phyloP scores from a whole-genome alignment of 2,113 vertebrate species.

The Aphelocoma coerulescens region DNA sequence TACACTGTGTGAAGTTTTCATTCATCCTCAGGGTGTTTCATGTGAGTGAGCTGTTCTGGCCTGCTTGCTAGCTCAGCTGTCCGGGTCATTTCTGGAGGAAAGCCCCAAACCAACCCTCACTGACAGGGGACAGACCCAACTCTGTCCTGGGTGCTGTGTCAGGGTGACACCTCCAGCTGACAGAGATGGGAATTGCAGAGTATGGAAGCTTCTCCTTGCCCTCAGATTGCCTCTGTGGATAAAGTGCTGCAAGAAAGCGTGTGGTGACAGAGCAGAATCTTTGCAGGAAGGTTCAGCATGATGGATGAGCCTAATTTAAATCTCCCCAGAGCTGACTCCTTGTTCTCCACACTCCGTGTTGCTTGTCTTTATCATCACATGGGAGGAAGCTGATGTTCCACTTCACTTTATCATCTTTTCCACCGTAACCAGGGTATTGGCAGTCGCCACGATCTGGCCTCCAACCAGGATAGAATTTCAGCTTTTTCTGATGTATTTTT shows the following conservation, averaged over 20 bases:
- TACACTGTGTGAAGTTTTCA: not conserved
- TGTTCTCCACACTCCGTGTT: constrained; percentile 16
- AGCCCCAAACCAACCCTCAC: not conserved
- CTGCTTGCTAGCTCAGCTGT: not conserved
- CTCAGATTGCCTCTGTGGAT: not conserved
- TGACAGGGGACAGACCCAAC: not conserved
- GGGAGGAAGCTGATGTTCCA: constrained; percentile 39
- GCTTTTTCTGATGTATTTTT: constrained; percentile 40
- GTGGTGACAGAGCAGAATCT: not conserved
- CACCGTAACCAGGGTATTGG: not conserved
- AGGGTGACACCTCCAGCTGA: rapidly evolving
- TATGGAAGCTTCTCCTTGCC: not conserved
- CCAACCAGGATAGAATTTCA: not conserved
- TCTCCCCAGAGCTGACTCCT: constrained; percentile 46
- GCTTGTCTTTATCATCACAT: constrained; percentile 46
- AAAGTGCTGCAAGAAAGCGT: not conserved
- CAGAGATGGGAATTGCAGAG: not conserved
- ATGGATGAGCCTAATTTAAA: constrained; percentile 63
- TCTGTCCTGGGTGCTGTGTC: rapidly evolving
- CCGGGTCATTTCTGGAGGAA: not conserved
- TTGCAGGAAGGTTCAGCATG: constrained; percentile 19
- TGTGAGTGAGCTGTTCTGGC: not conserved
- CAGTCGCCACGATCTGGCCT: not conserved
- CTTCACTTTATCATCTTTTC: constrained; percentile 41
- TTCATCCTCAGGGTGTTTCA: not conserved